phyloP scores from a whole-genome alignment of 2,113 vertebrate genomes.

The Maylandia zebra region DNA sequence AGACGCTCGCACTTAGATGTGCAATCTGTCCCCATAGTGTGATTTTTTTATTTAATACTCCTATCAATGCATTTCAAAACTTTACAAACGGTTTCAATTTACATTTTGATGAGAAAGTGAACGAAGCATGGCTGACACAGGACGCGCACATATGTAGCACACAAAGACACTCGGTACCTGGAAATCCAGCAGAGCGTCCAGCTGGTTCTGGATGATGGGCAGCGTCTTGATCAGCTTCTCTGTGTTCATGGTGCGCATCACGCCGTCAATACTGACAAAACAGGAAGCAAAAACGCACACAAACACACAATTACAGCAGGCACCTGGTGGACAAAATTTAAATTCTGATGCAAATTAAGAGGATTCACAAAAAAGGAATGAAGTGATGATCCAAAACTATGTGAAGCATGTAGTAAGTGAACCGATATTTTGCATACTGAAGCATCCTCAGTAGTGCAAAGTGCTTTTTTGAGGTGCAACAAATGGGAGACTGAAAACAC shows the following conservation, averaged over 20 bases:
- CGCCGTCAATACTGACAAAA: conserved; percentile 76
- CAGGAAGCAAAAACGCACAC: conserved; percentile 22
- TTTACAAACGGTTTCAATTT: conserved; percentile 9
- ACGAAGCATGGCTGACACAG: neutral
- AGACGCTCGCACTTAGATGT: neutral
- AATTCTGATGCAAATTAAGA: neutral
- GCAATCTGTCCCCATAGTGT: neutral
- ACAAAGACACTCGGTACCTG: conserved; percentile 68
- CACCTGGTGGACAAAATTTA: neutral
- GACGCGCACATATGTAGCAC: neutral
- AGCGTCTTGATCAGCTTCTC: conserved; percentile 91
- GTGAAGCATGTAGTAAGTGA: neutral
- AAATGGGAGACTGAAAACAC: neutral
- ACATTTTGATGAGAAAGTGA: conserved; percentile 30
- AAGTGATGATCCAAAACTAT: neutral
- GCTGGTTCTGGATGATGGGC: conserved; percentile 90
- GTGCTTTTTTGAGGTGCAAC: neutral
- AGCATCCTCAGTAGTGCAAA: neutral
- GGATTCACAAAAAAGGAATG: neutral
- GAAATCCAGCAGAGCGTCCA: conserved; percentile 92
- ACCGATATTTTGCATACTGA: neutral
- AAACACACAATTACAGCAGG: neutral
- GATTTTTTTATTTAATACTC: neutral
- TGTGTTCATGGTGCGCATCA: conserved; percentile 91
- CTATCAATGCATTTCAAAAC: neutral